A percentile compares a stretch with the other conserved stretches of the same genome.
phyloP scores from a whole-genome alignment of 2,888 invertebrate genomes.

The Neelides folsomi region DNA sequence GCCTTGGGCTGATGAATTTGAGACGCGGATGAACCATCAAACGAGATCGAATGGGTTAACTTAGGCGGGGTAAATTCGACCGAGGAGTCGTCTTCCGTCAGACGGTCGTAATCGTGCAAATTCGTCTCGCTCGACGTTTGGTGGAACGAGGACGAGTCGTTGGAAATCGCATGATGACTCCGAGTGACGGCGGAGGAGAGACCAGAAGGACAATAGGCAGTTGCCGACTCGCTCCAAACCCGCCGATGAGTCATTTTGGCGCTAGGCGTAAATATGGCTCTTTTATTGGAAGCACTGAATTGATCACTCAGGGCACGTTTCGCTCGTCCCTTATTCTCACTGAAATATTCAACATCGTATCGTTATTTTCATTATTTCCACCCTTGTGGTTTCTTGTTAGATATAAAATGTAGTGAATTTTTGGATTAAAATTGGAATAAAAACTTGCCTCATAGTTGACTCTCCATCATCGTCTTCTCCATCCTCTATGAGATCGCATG shows the following conservation, averaged over 20 bases:
- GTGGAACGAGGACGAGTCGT: constrained; percentile 15
- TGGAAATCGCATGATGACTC: constrained; percentile 7
- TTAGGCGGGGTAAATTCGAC: constrained; percentile 15
- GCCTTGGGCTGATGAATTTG: constrained; percentile 3
- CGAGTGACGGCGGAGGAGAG: constrained; percentile 10
- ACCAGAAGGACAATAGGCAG: constrained; percentile 13
- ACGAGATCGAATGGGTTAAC: constrained; percentile 19
- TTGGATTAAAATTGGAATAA: background rate
- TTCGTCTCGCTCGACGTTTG: constrained; percentile 14
- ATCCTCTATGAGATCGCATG: constrained; percentile 13
- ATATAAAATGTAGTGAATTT: too few relatives aligned
- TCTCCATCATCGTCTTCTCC: constrained; percentile 9
- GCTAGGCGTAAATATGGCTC: constrained; percentile 8
- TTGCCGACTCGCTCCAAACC: constrained; percentile 14
- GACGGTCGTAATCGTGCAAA: constrained; percentile 14
- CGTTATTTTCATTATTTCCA: too few relatives aligned
- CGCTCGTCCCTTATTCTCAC: constrained; percentile 5
- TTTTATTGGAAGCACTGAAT: constrained; percentile 13
- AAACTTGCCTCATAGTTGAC: background rate
- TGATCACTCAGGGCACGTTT: constrained; percentile 15
- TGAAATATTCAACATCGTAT: too few relatives aligned
- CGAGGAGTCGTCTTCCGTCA: constrained; percentile 18
- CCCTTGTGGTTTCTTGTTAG: too few relatives aligned
- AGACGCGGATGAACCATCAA: constrained; percentile 13
- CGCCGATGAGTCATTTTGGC: constrained; percentile 13